Conservation (phyloP, 2,797 vertebrate species). For the Chaunax sp. region DNA sequence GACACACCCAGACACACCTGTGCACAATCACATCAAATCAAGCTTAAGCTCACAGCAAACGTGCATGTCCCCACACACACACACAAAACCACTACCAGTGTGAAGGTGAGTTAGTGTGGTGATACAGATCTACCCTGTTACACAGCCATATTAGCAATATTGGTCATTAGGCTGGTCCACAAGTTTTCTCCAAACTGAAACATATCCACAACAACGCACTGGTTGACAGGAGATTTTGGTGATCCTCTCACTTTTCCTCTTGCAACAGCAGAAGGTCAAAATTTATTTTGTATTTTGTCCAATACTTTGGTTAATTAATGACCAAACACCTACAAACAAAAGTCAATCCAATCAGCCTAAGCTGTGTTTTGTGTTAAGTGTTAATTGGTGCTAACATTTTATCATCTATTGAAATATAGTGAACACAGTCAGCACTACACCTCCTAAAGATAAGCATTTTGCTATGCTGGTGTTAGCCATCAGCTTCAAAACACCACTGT, state of each 20-base stretch:
- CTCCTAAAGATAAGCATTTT: no score
- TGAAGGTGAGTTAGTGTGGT: no score
- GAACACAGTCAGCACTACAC: not conserved
- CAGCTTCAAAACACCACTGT: no score
- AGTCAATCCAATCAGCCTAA: not conserved
- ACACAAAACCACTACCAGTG: no score
- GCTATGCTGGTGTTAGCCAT: no score
- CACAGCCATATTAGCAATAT: not conserved
- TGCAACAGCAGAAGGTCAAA: not conserved
- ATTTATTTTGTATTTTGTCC: not conserved
- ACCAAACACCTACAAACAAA: not conserved
- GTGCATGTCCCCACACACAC: no score
- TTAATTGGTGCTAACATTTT: not conserved
- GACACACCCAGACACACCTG: no score
- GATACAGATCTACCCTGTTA: no score
- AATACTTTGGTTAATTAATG: not conserved
- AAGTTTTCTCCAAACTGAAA: not conserved
- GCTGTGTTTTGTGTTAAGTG: not conserved
- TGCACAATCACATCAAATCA: no score
- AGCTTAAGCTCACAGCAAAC: no score
- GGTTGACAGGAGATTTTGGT: not conserved
- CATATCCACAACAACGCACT: not conserved
- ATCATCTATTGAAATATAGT: not conserved
- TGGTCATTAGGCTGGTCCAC: not conserved
- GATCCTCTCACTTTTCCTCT: not conserved